Conservation (phyloP, 2,113 vertebrate species). For the Percopsis transmontana region DNA sequence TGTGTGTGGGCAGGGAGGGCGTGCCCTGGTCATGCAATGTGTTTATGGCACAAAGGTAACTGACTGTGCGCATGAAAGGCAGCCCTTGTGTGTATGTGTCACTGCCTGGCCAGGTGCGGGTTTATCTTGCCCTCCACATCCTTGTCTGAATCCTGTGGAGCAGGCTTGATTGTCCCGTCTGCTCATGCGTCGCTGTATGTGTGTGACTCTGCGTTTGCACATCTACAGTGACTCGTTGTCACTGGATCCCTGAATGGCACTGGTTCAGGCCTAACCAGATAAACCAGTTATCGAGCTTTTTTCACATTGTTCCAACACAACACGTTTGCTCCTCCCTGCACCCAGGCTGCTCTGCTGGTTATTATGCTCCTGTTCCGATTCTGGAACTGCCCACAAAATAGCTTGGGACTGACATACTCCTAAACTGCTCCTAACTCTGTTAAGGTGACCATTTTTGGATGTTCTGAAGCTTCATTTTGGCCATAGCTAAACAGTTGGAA, state of each 20-base stretch:
- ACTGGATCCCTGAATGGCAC: slow-evolving; percentile 59
- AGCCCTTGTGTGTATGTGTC: slow-evolving; percentile 45
- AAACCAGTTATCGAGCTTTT: slow-evolving; percentile 66
- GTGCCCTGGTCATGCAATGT: too few species aligned
- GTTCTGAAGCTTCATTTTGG: slow-evolving; percentile 31
- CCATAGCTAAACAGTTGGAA: slow-evolving; percentile 20
- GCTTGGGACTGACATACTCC: slow-evolving; percentile 17
- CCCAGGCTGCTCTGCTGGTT: slow-evolving; percentile 41
- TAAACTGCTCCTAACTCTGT: neutral
- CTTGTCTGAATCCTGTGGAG: slow-evolving; percentile 57
- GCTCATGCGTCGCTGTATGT: slow-evolving; percentile 14
- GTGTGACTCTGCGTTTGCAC: slow-evolving; percentile 48
- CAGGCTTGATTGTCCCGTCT: slow-evolving; percentile 47
- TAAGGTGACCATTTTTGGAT: slow-evolving; percentile 29
- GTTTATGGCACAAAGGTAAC: too few species aligned
- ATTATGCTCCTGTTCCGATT: slow-evolving; percentile 47
- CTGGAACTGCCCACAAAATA: slow-evolving; percentile 28
- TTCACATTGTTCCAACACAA: slow-evolving; percentile 63
- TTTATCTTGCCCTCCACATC: slow-evolving; percentile 54
- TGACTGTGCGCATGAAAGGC: too few species aligned
- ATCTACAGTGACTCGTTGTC: slow-evolving; percentile 59
- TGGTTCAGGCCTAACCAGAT: slow-evolving; percentile 76
- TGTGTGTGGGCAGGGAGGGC: too few species aligned
- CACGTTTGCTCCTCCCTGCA: slow-evolving; percentile 53
- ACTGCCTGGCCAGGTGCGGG: slow-evolving; percentile 48